Evolutionary conservation across 2,888 invertebrate species (phyloP), one percentile per base, ranked within the genome.

Genomic region (Epinotia brunnichana): DNA sequence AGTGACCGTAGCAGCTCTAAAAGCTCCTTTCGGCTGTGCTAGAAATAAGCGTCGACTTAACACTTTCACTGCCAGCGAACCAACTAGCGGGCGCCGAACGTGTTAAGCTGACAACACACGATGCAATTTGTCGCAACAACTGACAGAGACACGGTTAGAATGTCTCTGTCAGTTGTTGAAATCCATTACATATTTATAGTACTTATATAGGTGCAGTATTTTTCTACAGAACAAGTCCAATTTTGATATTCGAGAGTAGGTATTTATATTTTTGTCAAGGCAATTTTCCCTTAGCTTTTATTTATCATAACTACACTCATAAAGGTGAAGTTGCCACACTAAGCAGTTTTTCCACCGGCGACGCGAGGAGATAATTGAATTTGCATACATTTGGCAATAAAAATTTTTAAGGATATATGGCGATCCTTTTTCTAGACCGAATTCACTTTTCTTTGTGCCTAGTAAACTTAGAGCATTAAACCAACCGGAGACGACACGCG

Each of bases 1-100:
- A 48, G n/a, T 41, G 41, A 48, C 9, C 24, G n/a, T 44, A 24
- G n/a, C 11, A 48, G 62, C n/a, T 62, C 17, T 62, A 62, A 7
- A 24, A 62, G 62, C 48, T n/a, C 24, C 24, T 62, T 21, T 29
- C 29, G 62, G 62, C 62, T 62, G 62, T 62, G 62, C 29, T 62
- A 62, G 62, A n/a, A 15, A 24, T 62, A 62, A 48, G 62, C n/a
- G 48, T 24, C 29, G 44, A 44, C 21, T n/a, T 48, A 35, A 35
- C 35, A 35, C 9, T 1, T 7, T 35, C 35, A 35, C 35, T 35
- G 35, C 35, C 35, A 35, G 9, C 2, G 9, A 35, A 2, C 0
- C 29, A 7, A 7, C 9, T 7, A 35, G 9, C 35, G 35, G 9
- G 7, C 21, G 21, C 21, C 35, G 9, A 35, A 35, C 9, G 35